phyloP scores from a whole-genome alignment of 2,113 vertebrate genomes.

The Nymphicus hollandicus region DNA sequence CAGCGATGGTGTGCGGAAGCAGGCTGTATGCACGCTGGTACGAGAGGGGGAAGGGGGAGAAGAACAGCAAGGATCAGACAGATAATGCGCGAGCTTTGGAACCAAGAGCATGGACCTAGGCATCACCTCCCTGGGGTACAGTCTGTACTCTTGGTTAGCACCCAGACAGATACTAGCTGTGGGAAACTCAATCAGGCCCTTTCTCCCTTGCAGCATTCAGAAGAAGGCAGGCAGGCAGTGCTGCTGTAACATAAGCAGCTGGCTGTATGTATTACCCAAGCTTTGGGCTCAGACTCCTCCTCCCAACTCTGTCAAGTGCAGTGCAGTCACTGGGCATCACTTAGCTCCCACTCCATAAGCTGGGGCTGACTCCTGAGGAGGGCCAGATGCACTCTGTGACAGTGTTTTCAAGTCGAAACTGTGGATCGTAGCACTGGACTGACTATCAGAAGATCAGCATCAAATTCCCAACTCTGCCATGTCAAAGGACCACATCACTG shows the following conservation, averaged over 20 bases:
- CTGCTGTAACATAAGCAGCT: neutral
- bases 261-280: neutral
- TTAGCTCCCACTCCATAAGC: neutral
- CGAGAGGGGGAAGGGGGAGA: neutral
- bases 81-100: neutral
- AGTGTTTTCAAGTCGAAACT: neutral
- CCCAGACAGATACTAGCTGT: neutral
- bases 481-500: neutral
- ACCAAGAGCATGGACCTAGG: neutral
- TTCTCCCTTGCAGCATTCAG: neutral
- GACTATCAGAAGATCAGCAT: neutral
- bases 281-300: neutral
- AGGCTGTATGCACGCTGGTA: neutral
- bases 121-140: neutral
- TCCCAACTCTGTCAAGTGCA: neutral
- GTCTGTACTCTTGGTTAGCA: neutral
- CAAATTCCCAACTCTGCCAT: neutral
- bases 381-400: neutral
- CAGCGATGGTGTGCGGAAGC: conserved; percentile 10
- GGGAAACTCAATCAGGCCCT: neutral
- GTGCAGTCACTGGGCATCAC: neutral
- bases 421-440: neutral
- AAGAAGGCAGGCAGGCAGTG: neutral
- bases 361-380: neutral
- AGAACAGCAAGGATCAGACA: neutral